Percentiles rank a stretch among this genome's conserved stretches.
phyloP scores from a whole-genome alignment of 2,113 vertebrate genomes.

The Antechinus flavipes region DNA sequence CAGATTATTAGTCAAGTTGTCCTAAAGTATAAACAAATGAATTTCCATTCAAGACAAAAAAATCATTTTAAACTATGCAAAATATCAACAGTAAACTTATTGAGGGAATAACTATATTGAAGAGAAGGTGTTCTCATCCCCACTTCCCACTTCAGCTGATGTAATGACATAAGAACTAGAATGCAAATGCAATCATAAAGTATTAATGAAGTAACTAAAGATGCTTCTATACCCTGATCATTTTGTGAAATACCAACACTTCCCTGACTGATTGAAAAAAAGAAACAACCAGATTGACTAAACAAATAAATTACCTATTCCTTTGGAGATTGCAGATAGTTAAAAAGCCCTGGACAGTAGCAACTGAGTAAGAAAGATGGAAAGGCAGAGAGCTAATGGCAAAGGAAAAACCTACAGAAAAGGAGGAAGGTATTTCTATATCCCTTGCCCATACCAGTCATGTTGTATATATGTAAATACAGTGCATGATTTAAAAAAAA shows the following conservation, averaged over 20 bases:
- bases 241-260: neutral
- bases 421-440: neutral
- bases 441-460: neutral
- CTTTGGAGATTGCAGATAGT: neutral
- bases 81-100: slow-evolving; percentile 47
- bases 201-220: neutral
- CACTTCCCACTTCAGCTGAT: neutral
- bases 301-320: neutral
- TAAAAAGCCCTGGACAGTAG: neutral
- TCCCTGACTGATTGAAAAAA: neutral
- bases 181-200: neutral
- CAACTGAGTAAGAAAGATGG: neutral
- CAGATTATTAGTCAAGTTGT: slow-evolving; percentile 11
- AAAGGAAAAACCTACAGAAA: neutral
- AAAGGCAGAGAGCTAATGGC: neutral
- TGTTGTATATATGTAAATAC: neutral
- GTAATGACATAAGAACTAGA: no score
- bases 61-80: neutral
- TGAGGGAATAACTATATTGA: slow-evolving; percentile 18
- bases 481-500: neutral
- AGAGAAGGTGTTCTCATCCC: neutral
- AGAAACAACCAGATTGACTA: neutral
- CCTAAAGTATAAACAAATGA: neutral
- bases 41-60: slow-evolving; percentile 51
- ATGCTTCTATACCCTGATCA: neutral